These are phyloP conservation scores for Cossypha dichroa DNA, from an alignment of 2,797 vertebrate genomes.

Conservation along the genomic window DNA sequence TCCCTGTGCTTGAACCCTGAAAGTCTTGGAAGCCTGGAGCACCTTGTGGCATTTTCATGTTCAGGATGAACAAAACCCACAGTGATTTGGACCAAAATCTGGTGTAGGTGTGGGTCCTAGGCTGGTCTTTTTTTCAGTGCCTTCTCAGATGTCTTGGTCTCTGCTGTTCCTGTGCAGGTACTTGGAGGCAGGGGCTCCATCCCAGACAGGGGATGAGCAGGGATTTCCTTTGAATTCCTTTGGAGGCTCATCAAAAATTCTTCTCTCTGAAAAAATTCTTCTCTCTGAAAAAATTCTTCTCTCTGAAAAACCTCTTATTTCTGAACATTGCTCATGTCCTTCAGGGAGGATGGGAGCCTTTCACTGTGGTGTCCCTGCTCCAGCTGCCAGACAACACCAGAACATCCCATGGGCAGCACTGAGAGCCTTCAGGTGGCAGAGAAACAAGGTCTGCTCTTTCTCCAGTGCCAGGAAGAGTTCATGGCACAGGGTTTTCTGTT, in stretches of 20 bases:
- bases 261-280: no score
- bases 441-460: not conserved
- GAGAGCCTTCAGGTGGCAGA: not conserved
- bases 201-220: not conserved
- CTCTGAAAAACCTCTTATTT: not conserved
- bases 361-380: not conserved
- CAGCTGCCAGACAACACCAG: no score
- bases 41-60: not conserved
- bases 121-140: not conserved
- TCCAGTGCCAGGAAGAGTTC: not conserved
- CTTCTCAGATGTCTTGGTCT: not conserved
- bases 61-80: not conserved
- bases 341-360: not conserved
- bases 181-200: not conserved
- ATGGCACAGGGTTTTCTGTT: no score
- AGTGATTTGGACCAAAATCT: not conserved
- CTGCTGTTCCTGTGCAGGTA: not conserved
- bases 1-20: not conserved
- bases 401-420: not conserved
- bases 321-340: accelerated
- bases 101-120: not conserved
- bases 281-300: no score
- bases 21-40: not conserved
- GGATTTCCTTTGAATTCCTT: not conserved
- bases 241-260: not conserved